Conservation (phyloP, 1,140 invertebrate species). For the Musca domestica region DNA sequence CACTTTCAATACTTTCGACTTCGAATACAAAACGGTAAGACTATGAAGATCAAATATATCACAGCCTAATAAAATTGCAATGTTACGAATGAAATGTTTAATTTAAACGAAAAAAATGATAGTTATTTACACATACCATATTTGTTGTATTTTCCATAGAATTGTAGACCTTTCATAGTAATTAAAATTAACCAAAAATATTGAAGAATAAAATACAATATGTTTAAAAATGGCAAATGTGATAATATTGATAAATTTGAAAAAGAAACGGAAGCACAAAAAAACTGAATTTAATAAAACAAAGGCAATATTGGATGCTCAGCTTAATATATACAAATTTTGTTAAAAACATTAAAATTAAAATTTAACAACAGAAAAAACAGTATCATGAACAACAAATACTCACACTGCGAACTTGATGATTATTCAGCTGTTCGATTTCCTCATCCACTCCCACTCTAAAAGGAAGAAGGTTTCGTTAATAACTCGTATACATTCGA, state of each 20-base stretch:
- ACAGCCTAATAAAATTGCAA: no score
- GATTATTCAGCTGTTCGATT: slow-evolving; percentile 73
- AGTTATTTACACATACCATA: slow-evolving; percentile 48
- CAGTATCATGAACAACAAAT: slow-evolving; percentile 29
- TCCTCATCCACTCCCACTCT: slow-evolving; percentile 89
- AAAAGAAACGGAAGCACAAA: slow-evolving; percentile 14
- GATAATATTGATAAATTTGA: background rate
- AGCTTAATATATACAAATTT: slow-evolving; percentile 4
- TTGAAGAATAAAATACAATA: slow-evolving; percentile 31
- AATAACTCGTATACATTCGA: background rate
- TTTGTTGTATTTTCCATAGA: slow-evolving; percentile 60
- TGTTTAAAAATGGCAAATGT: background rate
- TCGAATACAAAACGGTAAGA: no score
- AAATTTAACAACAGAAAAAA: background rate
- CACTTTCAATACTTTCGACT: no score
- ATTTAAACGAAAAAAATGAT: background rate
- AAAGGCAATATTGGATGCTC: slow-evolving; percentile 6
- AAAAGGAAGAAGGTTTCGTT: slow-evolving; percentile 47
- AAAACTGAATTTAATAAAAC: slow-evolving; percentile 24
- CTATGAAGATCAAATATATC: no score
- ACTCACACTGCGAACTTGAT: slow-evolving; percentile 82
- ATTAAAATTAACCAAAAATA: slow-evolving; percentile 29
- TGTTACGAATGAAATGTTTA: no score
- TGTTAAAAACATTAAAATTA: background rate
- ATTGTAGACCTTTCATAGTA: slow-evolving; percentile 59